phyloP scores from a whole-genome alignment of 2,888 invertebrate genomes.

The Lepas anatifera region DNA sequence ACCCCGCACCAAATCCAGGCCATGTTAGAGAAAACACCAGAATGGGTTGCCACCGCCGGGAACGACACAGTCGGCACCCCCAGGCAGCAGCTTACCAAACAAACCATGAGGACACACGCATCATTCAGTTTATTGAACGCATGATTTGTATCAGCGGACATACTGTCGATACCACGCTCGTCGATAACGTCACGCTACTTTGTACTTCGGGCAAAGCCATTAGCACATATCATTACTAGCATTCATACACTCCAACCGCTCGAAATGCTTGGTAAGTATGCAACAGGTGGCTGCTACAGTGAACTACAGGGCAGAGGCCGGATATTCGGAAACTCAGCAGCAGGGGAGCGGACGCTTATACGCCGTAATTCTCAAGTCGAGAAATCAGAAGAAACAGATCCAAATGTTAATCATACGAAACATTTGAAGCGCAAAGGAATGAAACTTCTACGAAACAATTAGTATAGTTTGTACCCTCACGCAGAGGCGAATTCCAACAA shows the following conservation, averaged over 20 bases:
- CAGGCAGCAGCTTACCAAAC: too few relatives aligned
- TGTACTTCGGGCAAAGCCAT: constrained; percentile 7
- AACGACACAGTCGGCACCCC: too few relatives aligned
- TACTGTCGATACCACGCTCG: background rate
- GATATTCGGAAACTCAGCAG: background rate
- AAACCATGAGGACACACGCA: background rate
- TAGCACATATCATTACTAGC: background rate
- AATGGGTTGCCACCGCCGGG: too few relatives aligned
- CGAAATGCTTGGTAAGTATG: background rate
- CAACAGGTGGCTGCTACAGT: background rate
- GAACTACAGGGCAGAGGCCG: background rate
- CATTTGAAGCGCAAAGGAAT: too few relatives aligned
- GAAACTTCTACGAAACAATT: too few relatives aligned
- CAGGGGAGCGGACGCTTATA: background rate
- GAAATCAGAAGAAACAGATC: too few relatives aligned
- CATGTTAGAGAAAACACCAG: too few relatives aligned
- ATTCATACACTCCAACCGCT: background rate
- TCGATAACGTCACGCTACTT: background rate
- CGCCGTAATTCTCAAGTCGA: too few relatives aligned
- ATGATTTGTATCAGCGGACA: background rate
- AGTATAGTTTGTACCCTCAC: too few relatives aligned
- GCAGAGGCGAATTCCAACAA: too few relatives aligned
- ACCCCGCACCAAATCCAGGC: too few relatives aligned
- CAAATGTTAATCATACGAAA: too few relatives aligned
- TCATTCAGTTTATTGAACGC: background rate